Evolutionary conservation across 2,888 invertebrate genomes (phyloP).

Genomic region (Noctua janthina): DNA sequence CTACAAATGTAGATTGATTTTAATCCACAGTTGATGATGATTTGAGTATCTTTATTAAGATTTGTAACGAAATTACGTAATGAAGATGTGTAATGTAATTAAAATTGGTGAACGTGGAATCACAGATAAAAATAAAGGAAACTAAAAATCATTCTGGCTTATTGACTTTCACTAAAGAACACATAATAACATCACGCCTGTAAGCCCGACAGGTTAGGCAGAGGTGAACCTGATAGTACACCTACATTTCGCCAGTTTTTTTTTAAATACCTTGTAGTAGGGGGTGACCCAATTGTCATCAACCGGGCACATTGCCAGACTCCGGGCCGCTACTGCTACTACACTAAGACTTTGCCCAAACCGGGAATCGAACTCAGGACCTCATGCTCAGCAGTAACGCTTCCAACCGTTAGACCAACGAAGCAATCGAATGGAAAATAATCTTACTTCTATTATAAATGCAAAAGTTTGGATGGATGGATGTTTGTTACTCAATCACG

Average conservation of each 20-base stretch:
- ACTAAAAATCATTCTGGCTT: background rate
- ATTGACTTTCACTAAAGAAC: background rate
- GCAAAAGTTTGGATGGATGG: no score
- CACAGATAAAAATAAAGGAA: background rate
- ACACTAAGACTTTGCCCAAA: background rate
- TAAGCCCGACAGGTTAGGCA: background rate
- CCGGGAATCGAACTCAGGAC: background rate
- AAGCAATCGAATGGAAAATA: no score
- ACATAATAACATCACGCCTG: background rate
- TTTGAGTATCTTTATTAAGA: constrained; percentile 3
- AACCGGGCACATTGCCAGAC: background rate
- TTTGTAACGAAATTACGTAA: constrained; percentile 4
- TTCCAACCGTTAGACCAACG: background rate
- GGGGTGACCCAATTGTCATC: background rate
- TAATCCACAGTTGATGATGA: background rate
- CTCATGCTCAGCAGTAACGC: background rate
- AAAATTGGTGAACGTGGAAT: background rate
- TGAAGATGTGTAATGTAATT: background rate
- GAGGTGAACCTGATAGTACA: background rate
- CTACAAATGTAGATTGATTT: constrained; percentile 38
- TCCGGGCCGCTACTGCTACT: background rate
- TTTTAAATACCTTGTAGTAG: background rate
- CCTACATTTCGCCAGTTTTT: background rate
- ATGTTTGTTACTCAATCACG: no score
- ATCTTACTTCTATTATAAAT: no score